Conservation (phyloP, 2,797 vertebrate genomes). For the Danio choprae region DNA sequence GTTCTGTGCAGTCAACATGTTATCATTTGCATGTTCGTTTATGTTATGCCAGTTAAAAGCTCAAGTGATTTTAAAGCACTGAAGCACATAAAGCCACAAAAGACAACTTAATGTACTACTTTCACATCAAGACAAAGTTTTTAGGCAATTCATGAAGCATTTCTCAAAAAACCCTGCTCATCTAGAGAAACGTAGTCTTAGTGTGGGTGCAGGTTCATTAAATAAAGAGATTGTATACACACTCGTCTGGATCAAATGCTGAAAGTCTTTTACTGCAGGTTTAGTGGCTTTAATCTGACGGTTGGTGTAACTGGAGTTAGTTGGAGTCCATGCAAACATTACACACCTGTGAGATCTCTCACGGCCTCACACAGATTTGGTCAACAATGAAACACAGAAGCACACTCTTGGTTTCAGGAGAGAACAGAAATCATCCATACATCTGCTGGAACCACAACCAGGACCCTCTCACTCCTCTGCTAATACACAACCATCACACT, state of each 20-base stretch:
- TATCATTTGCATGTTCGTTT: too few relatives aligned
- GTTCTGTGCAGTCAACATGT: too few relatives aligned
- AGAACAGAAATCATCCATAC: slow-evolving; percentile 63
- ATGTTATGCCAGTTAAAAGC: too few relatives aligned
- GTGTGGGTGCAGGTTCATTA: slow-evolving; percentile 1
- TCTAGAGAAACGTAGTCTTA: slow-evolving; percentile 20
- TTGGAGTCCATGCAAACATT: slow-evolving; percentile 65
- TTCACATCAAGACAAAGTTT: too few relatives aligned
- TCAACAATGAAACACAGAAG: slow-evolving; percentile 18
- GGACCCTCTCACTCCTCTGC: neutral
- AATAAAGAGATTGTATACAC: neutral
- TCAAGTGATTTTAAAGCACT: too few relatives aligned
- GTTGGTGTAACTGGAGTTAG: slow-evolving; percentile 4
- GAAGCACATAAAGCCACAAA: too few relatives aligned
- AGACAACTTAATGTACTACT: too few relatives aligned
- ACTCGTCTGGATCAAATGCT: too few relatives aligned
- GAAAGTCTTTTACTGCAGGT: slow-evolving; percentile 59
- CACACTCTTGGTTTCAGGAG: slow-evolving; percentile 65
- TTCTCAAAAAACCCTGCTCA: neutral
- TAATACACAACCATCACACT: neutral
- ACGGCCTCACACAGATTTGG: slow-evolving; percentile 54
- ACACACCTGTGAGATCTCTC: slow-evolving; percentile 76
- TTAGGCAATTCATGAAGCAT: neutral
- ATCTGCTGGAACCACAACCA: slow-evolving; percentile 58
- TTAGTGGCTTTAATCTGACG: slow-evolving; percentile 58